A percentile compares a stretch with the other conserved stretches of the same genome.
Evolutionary conservation across 2,888 invertebrate genomes (phyloP).

Genomic region (Pammene fasciana): DNA sequence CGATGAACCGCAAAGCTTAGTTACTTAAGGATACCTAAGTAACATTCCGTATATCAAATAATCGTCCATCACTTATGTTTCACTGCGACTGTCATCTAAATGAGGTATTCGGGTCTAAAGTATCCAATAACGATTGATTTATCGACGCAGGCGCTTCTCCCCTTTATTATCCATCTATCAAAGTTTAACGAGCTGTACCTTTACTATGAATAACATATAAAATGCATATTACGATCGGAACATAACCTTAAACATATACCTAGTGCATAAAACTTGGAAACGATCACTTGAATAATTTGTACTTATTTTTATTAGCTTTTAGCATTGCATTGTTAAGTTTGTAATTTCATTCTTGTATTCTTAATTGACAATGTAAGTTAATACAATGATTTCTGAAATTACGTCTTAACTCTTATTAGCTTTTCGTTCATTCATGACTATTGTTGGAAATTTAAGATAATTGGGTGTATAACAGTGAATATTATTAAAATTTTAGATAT

Average conservation of each 20-base stretch:
- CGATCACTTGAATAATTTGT: neutral
- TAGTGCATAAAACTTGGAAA: neutral
- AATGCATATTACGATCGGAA: conserved; percentile 9
- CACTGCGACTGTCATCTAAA: conserved; percentile 16
- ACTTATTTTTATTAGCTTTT: neutral
- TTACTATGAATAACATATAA: conserved; percentile 33
- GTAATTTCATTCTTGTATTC: neutral
- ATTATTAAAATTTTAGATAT: too few species aligned
- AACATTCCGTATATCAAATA: conserved; percentile 10
- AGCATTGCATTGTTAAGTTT: neutral
- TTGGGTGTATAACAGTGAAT: too few species aligned
- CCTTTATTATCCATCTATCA: conserved; percentile 75
- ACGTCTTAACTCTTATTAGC: too few species aligned
- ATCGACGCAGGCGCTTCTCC: conserved; percentile 61
- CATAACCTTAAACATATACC: conserved; percentile 6
- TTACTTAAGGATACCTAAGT: neutral
- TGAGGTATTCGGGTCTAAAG: conserved; percentile 24
- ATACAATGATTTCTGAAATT: too few species aligned
- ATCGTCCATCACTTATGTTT: conserved; percentile 21
- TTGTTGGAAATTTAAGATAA: too few species aligned
- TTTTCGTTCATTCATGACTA: too few species aligned
- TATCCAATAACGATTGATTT: conserved; percentile 57
- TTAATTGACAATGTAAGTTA: too few species aligned
- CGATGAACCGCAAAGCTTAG: too few species aligned
- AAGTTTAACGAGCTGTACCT: conserved; percentile 52